These are phyloP conservation scores for Phorcus lineatus DNA, from an alignment of 2,888 invertebrate genomes.

Conservation along the genomic window DNA sequence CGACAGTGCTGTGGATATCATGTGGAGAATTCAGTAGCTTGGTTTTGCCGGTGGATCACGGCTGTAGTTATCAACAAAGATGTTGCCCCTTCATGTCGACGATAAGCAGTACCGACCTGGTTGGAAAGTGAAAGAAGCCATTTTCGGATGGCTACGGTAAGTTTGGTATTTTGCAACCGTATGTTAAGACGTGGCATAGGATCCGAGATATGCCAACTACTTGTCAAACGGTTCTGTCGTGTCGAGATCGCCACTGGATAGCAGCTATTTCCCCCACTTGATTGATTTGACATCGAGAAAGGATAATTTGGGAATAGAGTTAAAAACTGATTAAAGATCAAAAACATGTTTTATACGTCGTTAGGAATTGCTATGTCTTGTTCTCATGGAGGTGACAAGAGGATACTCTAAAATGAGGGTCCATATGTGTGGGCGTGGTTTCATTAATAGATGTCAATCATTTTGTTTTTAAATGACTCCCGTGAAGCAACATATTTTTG, in stretches of 20 bases:
- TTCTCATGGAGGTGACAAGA: not conserved
- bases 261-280: too few species aligned
- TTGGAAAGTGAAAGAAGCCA: constrained; percentile 71
- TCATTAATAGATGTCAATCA: too few species aligned
- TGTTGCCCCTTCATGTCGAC: constrained; percentile 75
- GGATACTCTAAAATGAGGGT: not conserved
- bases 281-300: too few species aligned
- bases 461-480: too few species aligned
- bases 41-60: constrained; percentile 1
- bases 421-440: not conserved
- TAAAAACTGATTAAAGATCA: too few species aligned
- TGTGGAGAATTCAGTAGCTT: not conserved
- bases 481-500: too few species aligned
- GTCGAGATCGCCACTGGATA: too few species aligned
- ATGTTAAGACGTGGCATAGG: constrained; percentile 16
- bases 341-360: too few species aligned
- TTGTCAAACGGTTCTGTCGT: not conserved
- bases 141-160: constrained; percentile 76
- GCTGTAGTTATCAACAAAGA: constrained; percentile 39
- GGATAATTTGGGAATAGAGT: too few species aligned
- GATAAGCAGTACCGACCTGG: constrained; percentile 73
- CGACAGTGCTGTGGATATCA: not conserved
- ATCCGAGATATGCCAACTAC: not conserved
- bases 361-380: too few species aligned
- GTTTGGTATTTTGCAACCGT: constrained; percentile 18